Base-by-base conservation (phyloP, 2,888 invertebrate species). In the Pterobdella sp. region DNA sequence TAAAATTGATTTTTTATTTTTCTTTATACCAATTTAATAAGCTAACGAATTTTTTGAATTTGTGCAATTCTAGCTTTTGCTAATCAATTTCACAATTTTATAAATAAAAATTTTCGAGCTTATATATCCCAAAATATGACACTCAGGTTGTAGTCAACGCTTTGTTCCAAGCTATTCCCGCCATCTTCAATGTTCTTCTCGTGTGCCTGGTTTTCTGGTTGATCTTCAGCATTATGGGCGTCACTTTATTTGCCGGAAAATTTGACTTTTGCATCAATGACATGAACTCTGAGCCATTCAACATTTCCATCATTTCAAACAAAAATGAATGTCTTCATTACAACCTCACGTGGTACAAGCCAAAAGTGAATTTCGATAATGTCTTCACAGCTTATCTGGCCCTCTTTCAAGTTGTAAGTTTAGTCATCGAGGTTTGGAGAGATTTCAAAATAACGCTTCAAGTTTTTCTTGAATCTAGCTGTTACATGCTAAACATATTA, bases 131-230 rank as follows among this genome's bases (percentile, higher is more conserved):
- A n/a, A n/a, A n/a, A n/a, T n/a, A n/a, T n/a, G n/a, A n/a, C n/a
- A n/a, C n/a, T n/a, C n/a, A 74, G 74, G 74, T 74, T 32, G 74
- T 74, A 2, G 74, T 74, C 29, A 74, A 74, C 36, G 74, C 74
- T 14, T 37, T 74, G 31, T 71, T 97, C 81, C 95, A 95, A 88
- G 96, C 96, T 84, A 95, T 97, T 87, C 96, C 96, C 86, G 93
- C 94, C 87, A 97, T 97, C 89, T 94, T 94, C 89, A 96, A 97
- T 88, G 96, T 97, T 87, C 88, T 97, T 85, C 89, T 97, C 85
- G 96, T 97, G 86, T 96, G 96, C 88, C 90, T 97, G 84, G 95
- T 97, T 86, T 96, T 97, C 88, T 97, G 97, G 97, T 90, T 97
- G 81, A 97, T 97, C 85, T 97, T 97, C 86, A 93, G 95, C 84